Percentiles rank a stretch among this genome's conserved stretches.
phyloP scores from a whole-genome alignment of 1,140 invertebrate genomes.

The Hycleus cichorii region DNA sequence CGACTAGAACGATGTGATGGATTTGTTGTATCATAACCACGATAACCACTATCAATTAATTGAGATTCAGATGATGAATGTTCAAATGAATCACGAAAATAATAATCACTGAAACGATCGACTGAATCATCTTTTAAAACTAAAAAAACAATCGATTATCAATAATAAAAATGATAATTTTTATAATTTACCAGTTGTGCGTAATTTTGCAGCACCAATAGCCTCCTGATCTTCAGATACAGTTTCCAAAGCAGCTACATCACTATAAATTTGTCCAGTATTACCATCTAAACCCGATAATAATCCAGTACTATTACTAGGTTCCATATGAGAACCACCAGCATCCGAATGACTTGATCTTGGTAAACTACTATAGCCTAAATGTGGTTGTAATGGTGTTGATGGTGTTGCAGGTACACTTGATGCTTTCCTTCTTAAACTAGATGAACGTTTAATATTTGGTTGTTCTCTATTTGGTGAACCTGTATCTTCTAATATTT shows the following conservation, averaged over 20 bases:
- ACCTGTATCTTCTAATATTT: slow-evolving; percentile 69
- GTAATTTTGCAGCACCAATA: slow-evolving; percentile 32
- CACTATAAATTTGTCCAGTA: slow-evolving; percentile 37
- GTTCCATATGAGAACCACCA: slow-evolving; percentile 47
- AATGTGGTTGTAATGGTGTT: slow-evolving; percentile 59
- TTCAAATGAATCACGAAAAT: slow-evolving; percentile 67
- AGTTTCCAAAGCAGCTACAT: slow-evolving; percentile 40
- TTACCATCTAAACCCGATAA: slow-evolving; percentile 43
- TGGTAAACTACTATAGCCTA: slow-evolving; percentile 70
- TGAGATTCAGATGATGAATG: slow-evolving; percentile 70
- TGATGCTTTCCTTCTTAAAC: slow-evolving; percentile 66
- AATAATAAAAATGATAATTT: too few relatives aligned
- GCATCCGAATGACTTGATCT: slow-evolving; percentile 71
- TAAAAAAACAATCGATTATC: slow-evolving; percentile 19
- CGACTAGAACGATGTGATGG: slow-evolving; percentile 48
- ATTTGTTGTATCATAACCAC: slow-evolving; percentile 44
- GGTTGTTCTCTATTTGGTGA: slow-evolving; percentile 52
- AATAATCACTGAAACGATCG: slow-evolving; percentile 54
- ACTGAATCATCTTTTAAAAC: slow-evolving; percentile 38
- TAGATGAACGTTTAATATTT: slow-evolving; percentile 50
- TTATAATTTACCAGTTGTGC: slow-evolving; percentile 32
- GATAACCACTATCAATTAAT: slow-evolving; percentile 46
- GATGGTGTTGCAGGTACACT: slow-evolving; percentile 80
- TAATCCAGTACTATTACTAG: slow-evolving; percentile 47
- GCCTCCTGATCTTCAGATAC: slow-evolving; percentile 41